Evolutionary conservation across 1,140 invertebrate genomes (phyloP), one percentile per base, ranked within the genome.

Genomic region (Leptopilina boulardi): DNA sequence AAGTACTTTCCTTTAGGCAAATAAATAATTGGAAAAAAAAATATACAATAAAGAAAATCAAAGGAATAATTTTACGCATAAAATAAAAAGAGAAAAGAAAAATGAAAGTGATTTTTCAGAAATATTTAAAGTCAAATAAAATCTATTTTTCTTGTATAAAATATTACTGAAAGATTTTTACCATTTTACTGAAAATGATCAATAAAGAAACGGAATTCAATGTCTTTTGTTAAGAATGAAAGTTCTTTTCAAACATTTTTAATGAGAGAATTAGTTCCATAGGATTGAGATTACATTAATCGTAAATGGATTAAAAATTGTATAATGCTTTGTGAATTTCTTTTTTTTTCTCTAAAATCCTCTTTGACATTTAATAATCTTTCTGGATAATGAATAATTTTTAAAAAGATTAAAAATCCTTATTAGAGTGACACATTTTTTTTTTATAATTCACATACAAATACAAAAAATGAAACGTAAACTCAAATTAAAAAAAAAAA

Each of bases 41-140:
- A 15, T 4, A 47, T 15, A 47, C 1, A 3, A 47, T 47, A 47
- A 47, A 15, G 44, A 47, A 47, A 47, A 47, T 1, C 1, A 66
- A 21, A 21, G 23, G 13, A 66, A 26, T 23, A 66, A 66, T 10
- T 13, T 26, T 15, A 15, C 11, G 11, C 26, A 30, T 26, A 66
- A 26, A 66, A 66, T 8, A 30, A 21, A 13, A 13, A 11, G 10
- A 26, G 9, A 26, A 66, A 66, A 26, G 9, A 26, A 66, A 66
- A 66, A 66, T 66, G 8, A 13, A 59, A 59, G 54, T 66, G 11
- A 66, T 66, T 26, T 66, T 66, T 66, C 21, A 30, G 10, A 26
- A 66, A 66, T 26, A 26, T 26, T 66, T 47, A 13, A n/a, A 47
- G 13, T n/a, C 3, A 47, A n/a, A 15, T 47, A 42, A 42, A 11